A percentile compares a stretch with the other conserved stretches of the same genome.
Conservation (phyloP, 2,113 vertebrate species). For the Gavia stellata region DNA sequence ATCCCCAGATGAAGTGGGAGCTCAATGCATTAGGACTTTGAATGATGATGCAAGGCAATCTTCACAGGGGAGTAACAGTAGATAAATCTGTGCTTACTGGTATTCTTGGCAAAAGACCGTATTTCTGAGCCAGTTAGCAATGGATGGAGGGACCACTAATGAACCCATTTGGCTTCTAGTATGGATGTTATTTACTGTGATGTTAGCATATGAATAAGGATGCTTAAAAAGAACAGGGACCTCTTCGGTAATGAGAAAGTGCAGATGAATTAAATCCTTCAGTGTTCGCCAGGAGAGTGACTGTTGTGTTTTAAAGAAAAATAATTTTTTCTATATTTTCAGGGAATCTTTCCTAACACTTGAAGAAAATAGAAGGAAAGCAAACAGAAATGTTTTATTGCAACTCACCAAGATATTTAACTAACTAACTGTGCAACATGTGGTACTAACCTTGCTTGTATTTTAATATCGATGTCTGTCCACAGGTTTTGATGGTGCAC, state of each 20-base stretch:
- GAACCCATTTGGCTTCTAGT: neutral
- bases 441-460: neutral
- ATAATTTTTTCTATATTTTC: neutral
- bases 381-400: neutral
- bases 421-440: neutral
- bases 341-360: neutral
- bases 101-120: neutral
- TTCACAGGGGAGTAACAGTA: neutral
- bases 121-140: neutral
- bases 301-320: neutral
- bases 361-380: neutral
- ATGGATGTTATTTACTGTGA: neutral
- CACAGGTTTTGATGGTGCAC: neutral
- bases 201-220: neutral
- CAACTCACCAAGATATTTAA: neutral
- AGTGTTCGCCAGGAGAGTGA: neutral
- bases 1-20: neutral
- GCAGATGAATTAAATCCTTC: neutral
- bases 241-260: neutral
- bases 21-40: neutral
- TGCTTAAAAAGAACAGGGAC: neutral
- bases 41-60: neutral
- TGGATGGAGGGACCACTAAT: neutral
- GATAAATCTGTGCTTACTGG: neutral
- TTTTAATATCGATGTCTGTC: neutral